Base-by-base conservation (phyloP, 2,797 vertebrate genomes). In the Chelon labrosus region DNA sequence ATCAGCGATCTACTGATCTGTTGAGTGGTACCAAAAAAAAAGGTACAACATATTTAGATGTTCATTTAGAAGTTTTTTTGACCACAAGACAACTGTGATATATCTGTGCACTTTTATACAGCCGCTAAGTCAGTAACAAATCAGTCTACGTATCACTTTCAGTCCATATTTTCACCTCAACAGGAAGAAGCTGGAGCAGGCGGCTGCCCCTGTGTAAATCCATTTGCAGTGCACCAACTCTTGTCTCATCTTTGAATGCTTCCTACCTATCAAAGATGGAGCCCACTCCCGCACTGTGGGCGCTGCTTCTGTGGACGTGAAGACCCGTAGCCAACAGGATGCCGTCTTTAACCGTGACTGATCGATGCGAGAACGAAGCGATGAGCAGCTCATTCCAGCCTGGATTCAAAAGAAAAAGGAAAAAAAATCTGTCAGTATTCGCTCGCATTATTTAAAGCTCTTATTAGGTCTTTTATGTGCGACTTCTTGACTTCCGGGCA, bases 341-440 rank as follows among this genome's bases (percentile, higher is more conserved):
- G 20, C 97, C 97, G 0, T 99, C 98, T 88, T 98, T 97, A 31
- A 99, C 97, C 0, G 96, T 97, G 71, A 99, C 96, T 0, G 98
- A 99, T 75, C 97, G 97, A 79, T 99, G 98, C 2, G 97, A 99
- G 87, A 99, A 99, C 0, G 97, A 98, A 17, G 97, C 98, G 5
- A 99, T 99, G 6, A 99, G 96, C 84, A 99, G 90, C 79, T 99
- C 98, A 0, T 99, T 99, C 98, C 98, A 98, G 37, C 98, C 92
- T 93, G 47, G 44, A 72, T 5, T 7, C 3, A 70, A 41, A 73
- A 35, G 70, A 9, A 50, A 47, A 9, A 22, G 49, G 14, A 10
- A 49, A n/a, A 49, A 22, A 22, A 50, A 57, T 8, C 12, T 49
- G 65, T 0, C 2, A 47, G 46, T n/a, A 17, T 17, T 25, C 58